Conservation (phyloP, 1,140 invertebrate genomes). For the Trialeurodes vaporariorum region DNA sequence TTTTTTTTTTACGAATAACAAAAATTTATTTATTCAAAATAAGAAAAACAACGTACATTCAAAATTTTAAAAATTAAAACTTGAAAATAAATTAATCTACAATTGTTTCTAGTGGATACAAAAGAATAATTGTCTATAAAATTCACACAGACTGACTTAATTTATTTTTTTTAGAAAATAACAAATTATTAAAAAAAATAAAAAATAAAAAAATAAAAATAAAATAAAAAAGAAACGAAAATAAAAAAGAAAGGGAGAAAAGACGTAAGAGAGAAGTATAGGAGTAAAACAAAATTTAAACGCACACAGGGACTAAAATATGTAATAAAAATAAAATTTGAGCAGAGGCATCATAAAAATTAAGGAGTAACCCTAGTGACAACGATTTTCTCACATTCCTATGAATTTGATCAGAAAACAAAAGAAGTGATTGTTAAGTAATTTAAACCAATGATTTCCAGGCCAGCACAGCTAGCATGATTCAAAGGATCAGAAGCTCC, state of each 20-base stretch:
- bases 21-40: constrained; percentile 1
- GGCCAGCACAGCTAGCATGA: too few relatives aligned
- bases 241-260: neutral
- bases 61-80: neutral
- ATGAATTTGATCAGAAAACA: too few relatives aligned
- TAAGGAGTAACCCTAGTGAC: neutral
- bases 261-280: neutral
- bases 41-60: neutral
- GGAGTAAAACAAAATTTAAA: neutral
- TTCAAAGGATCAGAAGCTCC: too few relatives aligned
- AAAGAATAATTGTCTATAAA: constrained; percentile 1
- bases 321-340: neutral
- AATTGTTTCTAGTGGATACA: neutral
- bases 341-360: neutral
- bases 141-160: neutral
- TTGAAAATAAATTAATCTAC: constrained; percentile 1
- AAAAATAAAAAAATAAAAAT: neutral
- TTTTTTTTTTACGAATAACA: neutral
- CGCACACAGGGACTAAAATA: neutral
- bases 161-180: too few relatives aligned
- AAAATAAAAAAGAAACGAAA: neutral
- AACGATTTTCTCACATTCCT: neutral
- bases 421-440: too few relatives aligned
- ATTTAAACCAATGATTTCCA: too few relatives aligned
- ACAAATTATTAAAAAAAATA: too few relatives aligned